These are phyloP conservation scores for Ostrea edulis DNA, from an alignment of 1,140 invertebrate genomes.

Conservation along the genomic window DNA sequence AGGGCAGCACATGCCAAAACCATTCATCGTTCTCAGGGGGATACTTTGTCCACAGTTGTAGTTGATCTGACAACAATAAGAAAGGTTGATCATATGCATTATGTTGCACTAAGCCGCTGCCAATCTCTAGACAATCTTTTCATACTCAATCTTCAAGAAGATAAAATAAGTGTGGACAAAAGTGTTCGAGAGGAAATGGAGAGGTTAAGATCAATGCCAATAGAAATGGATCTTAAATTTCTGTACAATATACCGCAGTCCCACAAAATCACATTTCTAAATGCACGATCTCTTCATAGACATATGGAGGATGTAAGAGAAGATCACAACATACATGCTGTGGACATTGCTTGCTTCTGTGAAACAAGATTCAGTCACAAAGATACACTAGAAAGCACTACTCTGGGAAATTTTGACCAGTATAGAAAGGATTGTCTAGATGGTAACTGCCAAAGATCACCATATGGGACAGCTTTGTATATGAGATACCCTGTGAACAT, in stretches of 20 bases:
- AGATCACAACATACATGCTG: slow-evolving; percentile 13
- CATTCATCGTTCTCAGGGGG: slow-evolving; percentile 47
- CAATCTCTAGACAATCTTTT: slow-evolving; percentile 40
- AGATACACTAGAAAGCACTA: background rate
- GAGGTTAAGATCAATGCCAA: slow-evolving; percentile 24
- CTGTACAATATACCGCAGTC: background rate
- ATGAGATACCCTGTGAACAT: background rate
- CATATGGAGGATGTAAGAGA: slow-evolving; percentile 18
- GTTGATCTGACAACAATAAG: slow-evolving; percentile 44
- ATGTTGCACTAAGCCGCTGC: slow-evolving; percentile 50
- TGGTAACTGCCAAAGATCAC: slow-evolving; percentile 4
- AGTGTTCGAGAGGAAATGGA: slow-evolving; percentile 46
- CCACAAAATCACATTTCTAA: slow-evolving; percentile 24
- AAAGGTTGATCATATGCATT: slow-evolving; percentile 53
- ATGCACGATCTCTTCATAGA: slow-evolving; percentile 34
- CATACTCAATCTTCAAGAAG: slow-evolving; percentile 49
- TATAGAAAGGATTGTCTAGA: background rate
- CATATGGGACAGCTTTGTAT: slow-evolving; percentile 1
- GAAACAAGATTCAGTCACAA: background rate
- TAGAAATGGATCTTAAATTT: background rate
- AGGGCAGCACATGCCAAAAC: slow-evolving; percentile 51
- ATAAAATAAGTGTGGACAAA: slow-evolving; percentile 49
- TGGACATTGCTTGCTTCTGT: slow-evolving; percentile 20
- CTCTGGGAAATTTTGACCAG: background rate
- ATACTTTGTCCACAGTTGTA: slow-evolving; percentile 42